Evolutionary conservation across 2,797 vertebrate genomes (phyloP).

Genomic region (Chanos chanos): DNA sequence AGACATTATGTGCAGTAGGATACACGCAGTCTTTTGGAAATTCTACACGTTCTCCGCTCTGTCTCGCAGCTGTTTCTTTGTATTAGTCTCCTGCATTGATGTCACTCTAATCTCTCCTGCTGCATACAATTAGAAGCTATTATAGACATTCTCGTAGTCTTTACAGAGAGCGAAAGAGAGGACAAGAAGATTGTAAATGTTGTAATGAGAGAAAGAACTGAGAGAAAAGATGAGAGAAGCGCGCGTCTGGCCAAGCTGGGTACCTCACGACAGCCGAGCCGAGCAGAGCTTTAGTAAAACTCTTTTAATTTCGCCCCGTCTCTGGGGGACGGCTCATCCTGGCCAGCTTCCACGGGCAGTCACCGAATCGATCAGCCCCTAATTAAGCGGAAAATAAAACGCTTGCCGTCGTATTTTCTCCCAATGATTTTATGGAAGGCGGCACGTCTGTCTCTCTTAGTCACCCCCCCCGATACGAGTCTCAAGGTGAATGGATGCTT

Average conservation of each 20-base stretch:
- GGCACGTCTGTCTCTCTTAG: not conserved
- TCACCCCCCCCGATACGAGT: no score
- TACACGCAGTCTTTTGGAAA: no score
- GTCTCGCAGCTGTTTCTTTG: no score
- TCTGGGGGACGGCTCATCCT: constrained; percentile 17
- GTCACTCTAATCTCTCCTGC: no score
- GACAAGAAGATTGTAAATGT: not conserved
- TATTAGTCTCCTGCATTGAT: no score
- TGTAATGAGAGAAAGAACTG: not conserved
- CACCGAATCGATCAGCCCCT: constrained; percentile 34
- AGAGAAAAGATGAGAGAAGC: not conserved
- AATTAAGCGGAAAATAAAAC: constrained; percentile 38
- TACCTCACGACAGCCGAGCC: no score
- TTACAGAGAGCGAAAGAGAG: not conserved
- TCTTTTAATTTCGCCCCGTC: constrained; percentile 10
- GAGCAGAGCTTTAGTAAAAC: not conserved
- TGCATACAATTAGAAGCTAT: no score
- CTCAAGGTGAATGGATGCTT: not conserved
- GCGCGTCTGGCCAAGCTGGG: not conserved
- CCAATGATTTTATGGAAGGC: not conserved
- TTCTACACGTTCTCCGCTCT: no score
- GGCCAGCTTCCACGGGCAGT: constrained; percentile 19
- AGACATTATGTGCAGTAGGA: no score
- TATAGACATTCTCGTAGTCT: no score
- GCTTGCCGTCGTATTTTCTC: constrained; percentile 24